Percentiles rank a stretch among this genome's conserved stretches.
These are phyloP conservation scores for Rhizomys pruinosus DNA, from an alignment of 2,113 vertebrate genomes.

Conservation along the genomic window DNA sequence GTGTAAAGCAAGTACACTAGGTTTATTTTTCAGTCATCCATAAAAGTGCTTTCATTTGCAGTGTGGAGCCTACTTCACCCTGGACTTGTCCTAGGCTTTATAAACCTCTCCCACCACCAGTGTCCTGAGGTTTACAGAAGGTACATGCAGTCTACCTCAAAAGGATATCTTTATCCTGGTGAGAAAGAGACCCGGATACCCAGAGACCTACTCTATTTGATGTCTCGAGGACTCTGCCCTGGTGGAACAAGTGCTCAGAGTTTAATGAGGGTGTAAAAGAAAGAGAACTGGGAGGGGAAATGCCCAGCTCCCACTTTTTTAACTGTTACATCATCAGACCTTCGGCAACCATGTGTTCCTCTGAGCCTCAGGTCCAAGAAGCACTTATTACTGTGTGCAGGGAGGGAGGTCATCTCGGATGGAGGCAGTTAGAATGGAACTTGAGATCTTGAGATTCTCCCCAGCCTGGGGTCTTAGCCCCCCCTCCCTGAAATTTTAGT, in stretches of 20 bases:
- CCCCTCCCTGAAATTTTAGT: neutral
- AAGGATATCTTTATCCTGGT: conserved; percentile 42
- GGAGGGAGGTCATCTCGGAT: neutral
- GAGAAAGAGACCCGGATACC: neutral
- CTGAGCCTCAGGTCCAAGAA: neutral
- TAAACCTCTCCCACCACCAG: neutral
- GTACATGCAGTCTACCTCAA: neutral
- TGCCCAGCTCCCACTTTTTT: neutral
- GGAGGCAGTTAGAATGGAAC: neutral
- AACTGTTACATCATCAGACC: neutral
- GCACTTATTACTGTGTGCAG: neutral
- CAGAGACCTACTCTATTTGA: neutral
- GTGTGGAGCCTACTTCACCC: neutral
- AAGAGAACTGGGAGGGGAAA: fast-evolving
- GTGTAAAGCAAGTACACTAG: neutral
- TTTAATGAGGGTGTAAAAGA: neutral
- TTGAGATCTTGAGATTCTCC: neutral
- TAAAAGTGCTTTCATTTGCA: conserved; percentile 52
- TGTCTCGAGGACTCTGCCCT: neutral
- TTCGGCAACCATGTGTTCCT: neutral
- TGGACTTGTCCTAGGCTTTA: neutral
- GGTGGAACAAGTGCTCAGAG: fast-evolving
- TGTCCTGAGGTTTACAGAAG: neutral
- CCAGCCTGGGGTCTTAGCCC: neutral
- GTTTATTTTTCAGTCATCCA: neutral